Base-by-base conservation (phyloP, 2,888 invertebrate species). In the Neoascia interrupta region DNA sequence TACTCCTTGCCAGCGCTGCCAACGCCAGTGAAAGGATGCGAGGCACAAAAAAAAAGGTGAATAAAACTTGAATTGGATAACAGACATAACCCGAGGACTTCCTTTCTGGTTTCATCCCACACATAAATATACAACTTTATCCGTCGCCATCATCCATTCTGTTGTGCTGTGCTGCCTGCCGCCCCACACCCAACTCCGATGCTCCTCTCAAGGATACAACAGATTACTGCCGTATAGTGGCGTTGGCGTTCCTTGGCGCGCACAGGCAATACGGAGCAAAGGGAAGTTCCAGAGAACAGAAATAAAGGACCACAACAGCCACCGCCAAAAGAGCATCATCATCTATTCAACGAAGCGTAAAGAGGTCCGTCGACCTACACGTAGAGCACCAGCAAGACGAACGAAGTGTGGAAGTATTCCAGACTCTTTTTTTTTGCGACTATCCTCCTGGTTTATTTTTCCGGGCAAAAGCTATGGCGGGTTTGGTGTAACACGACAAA, bases 41-140 rank as follows among this genome's bases (percentile, higher is more conserved):
- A 31, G 23, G 18, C 18, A 28, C 31, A 41, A 56, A 37, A 19
- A 36, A 56, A 23, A 26, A 73, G 61, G 73, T 73, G 73, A 73
- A 79, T 66, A 79, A 73, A 73, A 79, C 79, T 79, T 79, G 79
- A 79, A 79, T 79, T 79, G 79, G 79, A 79, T 79, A 79, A 79
- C 79, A 79, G 79, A 79, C 79, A 79, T 73, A 73, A 79, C 79
- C 79, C 79, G 79, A 73, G 79, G 79, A 79, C 79, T 79, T 79
- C 79, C 73, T 79, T 73, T 79, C 60, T 79, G 79, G 79, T 79
- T 79, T 60, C 79, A 73, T 79, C 66, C 60, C 73, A 47, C 79
- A 47, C 45, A 79, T 79, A 73, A 73, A 79, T 79, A 79, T 56
- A 79, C 66, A 73, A 68, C 79, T 79, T 79, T 61, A 79, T 79